Conservation (phyloP, 1,140 invertebrate species). For the Brachionus paranguensis region DNA sequence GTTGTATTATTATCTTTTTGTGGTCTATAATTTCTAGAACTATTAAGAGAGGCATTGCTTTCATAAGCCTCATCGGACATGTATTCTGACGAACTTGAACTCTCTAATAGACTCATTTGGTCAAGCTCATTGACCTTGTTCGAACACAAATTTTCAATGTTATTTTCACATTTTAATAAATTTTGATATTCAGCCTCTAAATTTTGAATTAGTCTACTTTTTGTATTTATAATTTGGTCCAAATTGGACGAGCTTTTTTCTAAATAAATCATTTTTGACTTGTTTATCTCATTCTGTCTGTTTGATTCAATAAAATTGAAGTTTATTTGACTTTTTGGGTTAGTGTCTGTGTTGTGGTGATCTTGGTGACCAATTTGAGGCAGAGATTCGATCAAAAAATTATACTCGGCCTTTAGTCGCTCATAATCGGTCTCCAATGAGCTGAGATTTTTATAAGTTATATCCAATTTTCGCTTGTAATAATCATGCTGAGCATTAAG, state of each 20-base stretch:
- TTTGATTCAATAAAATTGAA: neutral
- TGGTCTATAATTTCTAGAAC: neutral
- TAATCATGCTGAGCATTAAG: neutral
- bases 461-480: neutral
- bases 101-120: neutral
- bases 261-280: slow-evolving; percentile 1
- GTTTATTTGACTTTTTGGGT: neutral
- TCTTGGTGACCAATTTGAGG: neutral
- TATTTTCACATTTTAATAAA: slow-evolving; percentile 16
- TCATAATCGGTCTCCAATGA: neutral
- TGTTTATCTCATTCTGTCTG: neutral
- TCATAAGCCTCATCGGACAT: neutral
- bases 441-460: neutral
- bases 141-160: neutral
- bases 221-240: neutral
- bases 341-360: neutral
- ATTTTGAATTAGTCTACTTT: slow-evolving; percentile 1
- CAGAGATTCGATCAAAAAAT: neutral
- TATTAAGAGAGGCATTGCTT: neutral
- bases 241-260: slow-evolving; percentile 1
- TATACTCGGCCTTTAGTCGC: neutral
- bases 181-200: neutral
- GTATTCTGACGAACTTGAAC: neutral
- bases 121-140: neutral
- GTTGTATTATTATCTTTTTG: neutral